A percentile compares a stretch with the other conserved stretches of the same genome.
Evolutionary conservation across 1,140 invertebrate genomes (phyloP).

Genomic region (Penaeus vannamei): DNA sequence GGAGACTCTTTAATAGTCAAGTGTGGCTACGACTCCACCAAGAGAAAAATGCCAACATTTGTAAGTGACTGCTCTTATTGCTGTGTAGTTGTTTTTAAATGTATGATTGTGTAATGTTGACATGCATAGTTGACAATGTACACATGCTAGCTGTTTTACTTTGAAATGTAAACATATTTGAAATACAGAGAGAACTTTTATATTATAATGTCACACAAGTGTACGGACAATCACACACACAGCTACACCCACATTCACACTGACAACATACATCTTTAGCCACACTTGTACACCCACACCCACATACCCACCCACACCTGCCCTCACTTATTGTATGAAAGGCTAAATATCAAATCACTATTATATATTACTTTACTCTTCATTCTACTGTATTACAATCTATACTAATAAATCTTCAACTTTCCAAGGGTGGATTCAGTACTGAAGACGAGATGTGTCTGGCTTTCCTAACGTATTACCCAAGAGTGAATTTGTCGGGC

Average conservation of each 20-base stretch:
- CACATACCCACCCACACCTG: no score
- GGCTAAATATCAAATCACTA: no score
- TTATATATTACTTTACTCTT: no score
- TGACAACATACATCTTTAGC: no score
- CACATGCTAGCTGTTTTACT: background rate
- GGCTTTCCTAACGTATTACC: constrained; percentile 78
- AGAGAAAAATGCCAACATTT: constrained; percentile 52
- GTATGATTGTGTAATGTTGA: background rate
- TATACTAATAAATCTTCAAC: background rate
- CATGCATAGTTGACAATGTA: background rate
- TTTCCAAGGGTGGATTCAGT: constrained; percentile 76
- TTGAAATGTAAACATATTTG: no score
- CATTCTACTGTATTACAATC: no score
- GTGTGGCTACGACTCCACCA: constrained; percentile 78
- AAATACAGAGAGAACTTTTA: no score
- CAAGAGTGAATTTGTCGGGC: constrained; percentile 79
- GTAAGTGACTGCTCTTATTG: constrained; percentile 20
- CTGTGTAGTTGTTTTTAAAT: background rate
- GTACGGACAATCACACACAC: no score
- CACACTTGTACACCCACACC: no score
- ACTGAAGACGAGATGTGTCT: constrained; percentile 77
- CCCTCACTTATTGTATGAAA: no score
- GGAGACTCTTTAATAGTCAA: constrained; percentile 81
- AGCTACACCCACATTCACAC: no score
- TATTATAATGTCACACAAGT: no score